A percentile compares a stretch with the other conserved stretches of the same genome.
Conservation (phyloP, 2,888 invertebrate genomes). For the Diarsia dahlii region DNA sequence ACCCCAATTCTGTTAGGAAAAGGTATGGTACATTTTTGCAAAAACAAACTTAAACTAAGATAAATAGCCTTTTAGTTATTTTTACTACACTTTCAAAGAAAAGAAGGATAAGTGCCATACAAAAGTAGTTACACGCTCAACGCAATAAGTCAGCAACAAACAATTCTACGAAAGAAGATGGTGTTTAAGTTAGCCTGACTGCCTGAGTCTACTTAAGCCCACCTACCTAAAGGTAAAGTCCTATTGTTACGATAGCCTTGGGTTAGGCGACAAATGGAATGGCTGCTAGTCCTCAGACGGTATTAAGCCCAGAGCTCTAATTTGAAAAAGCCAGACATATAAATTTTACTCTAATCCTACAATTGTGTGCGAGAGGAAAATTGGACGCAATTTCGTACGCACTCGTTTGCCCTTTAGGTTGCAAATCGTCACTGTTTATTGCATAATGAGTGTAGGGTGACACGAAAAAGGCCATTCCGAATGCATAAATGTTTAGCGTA, state of each 20-base stretch:
- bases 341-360: slow-evolving; percentile 88
- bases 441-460: slow-evolving; percentile 80
- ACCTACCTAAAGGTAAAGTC: slow-evolving; percentile 65
- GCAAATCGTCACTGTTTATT: slow-evolving; percentile 84
- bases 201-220: slow-evolving; percentile 51
- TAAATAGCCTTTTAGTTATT: background rate
- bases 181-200: slow-evolving; percentile 48
- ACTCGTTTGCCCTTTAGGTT: slow-evolving; percentile 80
- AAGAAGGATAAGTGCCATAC: slow-evolving; percentile 17
- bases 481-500: slow-evolving; percentile 65
- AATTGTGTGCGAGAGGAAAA: slow-evolving; percentile 86
- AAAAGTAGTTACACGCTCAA: slow-evolving; percentile 36
- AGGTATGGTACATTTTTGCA: background rate
- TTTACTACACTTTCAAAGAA: background rate
- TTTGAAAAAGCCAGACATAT: slow-evolving; percentile 90
- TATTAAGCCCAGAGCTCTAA: slow-evolving; percentile 84
- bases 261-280: slow-evolving; percentile 80
- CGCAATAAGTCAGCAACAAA: slow-evolving; percentile 41
- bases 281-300: slow-evolving; percentile 80
- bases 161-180: slow-evolving; percentile 55
- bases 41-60: background rate
- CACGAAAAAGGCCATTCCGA: slow-evolving; percentile 73
- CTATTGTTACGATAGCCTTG: slow-evolving; percentile 76
- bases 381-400: slow-evolving; percentile 85
- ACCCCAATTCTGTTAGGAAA: no score